Evolutionary conservation across 2,113 vertebrate species (phyloP).

Genomic region (Ciconia boyciana): DNA sequence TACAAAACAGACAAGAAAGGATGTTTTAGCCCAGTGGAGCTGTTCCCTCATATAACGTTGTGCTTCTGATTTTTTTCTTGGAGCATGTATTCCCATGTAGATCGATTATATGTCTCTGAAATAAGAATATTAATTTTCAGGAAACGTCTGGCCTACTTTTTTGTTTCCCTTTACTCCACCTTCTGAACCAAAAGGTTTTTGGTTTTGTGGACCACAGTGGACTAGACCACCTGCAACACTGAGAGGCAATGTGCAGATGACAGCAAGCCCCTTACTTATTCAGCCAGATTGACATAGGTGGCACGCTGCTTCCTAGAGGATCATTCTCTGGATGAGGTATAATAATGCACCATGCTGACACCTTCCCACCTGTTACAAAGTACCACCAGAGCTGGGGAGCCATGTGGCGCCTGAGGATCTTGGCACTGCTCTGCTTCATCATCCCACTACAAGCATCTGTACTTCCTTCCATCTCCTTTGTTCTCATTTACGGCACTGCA

Average conservation of each 20-base stretch:
- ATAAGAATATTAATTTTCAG: neutral
- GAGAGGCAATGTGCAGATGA: neutral
- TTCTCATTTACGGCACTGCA: neutral
- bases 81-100: neutral
- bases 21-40: neutral
- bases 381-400: neutral
- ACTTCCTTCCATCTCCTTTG: neutral
- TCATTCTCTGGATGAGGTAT: neutral
- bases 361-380: neutral
- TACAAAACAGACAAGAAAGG: neutral
- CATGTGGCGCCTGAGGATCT: neutral
- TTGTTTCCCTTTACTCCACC: neutral
- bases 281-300: neutral
- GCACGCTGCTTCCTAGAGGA: neutral
- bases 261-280: neutral
- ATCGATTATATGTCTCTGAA: neutral
- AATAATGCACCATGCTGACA: neutral
- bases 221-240: neutral
- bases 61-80: neutral
- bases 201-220: neutral
- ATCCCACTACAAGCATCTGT: neutral
- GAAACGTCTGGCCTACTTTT: neutral
- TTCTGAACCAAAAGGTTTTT: neutral
- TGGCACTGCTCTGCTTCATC: neutral
- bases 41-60: neutral